Evolutionary conservation across 2,888 invertebrate genomes (phyloP).

Genomic region (Luperina testacea): DNA sequence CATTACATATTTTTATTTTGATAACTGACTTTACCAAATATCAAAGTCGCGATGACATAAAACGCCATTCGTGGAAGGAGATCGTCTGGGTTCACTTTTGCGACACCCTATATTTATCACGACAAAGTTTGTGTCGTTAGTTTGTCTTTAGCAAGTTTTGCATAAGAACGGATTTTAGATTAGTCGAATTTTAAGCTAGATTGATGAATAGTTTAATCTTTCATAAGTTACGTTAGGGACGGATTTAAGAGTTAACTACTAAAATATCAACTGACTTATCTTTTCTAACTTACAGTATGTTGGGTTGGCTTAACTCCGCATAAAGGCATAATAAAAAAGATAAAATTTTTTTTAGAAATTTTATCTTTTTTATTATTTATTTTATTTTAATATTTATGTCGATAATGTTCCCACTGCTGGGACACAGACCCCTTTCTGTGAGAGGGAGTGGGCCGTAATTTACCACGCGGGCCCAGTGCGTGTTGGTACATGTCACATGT

Average conservation of each 20-base stretch:
- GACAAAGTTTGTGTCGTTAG: slow-evolving; percentile 1
- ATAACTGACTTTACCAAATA: no score
- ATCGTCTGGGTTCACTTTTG: not conserved
- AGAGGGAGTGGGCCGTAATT: no score
- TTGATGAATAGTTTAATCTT: slow-evolving; percentile 31
- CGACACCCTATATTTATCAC: slow-evolving; percentile 12
- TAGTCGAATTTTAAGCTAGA: slow-evolving; percentile 17
- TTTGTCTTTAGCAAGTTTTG: slow-evolving; percentile 4
- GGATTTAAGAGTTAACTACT: not conserved
- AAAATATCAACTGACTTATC: not conserved
- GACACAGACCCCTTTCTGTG: no score
- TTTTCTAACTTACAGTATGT: not conserved
- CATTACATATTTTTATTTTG: no score
- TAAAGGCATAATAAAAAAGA: no score
- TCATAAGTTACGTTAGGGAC: not conserved
- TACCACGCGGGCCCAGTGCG: no score
- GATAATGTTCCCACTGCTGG: no score
- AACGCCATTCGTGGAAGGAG: not conserved
- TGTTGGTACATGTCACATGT: no score
- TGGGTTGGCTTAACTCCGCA: not conserved
- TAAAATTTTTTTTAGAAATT: not conserved
- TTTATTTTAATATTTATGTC: no score
- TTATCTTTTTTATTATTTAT: no score
- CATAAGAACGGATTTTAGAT: slow-evolving; percentile 17
- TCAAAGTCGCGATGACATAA: not conserved